phyloP scores from a whole-genome alignment of 2,888 invertebrate species.

The Cheiracanthium punctorium region DNA sequence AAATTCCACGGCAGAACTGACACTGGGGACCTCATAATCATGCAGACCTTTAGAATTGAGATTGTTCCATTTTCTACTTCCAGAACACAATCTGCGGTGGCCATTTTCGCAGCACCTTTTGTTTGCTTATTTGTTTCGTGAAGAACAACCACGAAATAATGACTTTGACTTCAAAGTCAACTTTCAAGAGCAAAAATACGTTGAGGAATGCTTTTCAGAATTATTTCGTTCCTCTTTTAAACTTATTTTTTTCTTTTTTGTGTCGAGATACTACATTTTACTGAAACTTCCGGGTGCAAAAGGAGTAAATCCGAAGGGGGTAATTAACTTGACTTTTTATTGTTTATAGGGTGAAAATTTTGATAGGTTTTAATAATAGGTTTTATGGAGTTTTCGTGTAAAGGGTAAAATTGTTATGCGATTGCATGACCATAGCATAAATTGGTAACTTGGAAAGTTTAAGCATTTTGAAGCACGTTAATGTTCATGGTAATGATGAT shows the following conservation, averaged over 20 bases:
- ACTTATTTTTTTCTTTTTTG: not conserved
- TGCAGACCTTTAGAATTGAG: conserved; percentile 1
- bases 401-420: not conserved
- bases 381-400: not conserved
- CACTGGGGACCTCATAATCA: conserved; percentile 34
- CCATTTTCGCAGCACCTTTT: not conserved
- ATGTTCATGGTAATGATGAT: too few species aligned
- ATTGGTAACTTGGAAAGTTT: not conserved
- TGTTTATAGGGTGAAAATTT: not conserved
- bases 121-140: not conserved
- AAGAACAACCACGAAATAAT: not conserved
- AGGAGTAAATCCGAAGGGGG: not conserved
- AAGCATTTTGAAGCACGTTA: too few species aligned
- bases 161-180: conserved; percentile 5
- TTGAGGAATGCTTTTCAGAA: not conserved
- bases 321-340: not conserved
- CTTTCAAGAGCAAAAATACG: not conserved
- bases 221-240: conserved; percentile 3
- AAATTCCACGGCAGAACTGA: conserved; percentile 40
- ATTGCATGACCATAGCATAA: not conserved
- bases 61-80: not conserved
- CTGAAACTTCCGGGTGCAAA: not conserved
- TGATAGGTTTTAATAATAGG: conserved; percentile 6
- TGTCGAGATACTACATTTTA: not conserved
- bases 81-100: not conserved